Conservation (phyloP, 2,888 invertebrate genomes). For the Parelbella ahira region DNA sequence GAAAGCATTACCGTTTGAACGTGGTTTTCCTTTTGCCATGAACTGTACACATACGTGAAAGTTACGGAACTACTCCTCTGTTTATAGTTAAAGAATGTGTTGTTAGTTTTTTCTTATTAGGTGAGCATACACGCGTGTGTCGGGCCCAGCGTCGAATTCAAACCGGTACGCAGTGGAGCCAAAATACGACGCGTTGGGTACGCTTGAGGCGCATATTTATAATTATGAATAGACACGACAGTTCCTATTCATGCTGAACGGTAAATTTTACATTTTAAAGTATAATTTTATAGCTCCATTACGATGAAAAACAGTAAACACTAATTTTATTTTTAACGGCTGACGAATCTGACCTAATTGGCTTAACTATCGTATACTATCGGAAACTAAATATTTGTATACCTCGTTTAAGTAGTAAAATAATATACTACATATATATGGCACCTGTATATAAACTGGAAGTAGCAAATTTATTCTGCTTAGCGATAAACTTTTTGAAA, state of each 20-base stretch:
- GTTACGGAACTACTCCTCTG: conserved; percentile 14
- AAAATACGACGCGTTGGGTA: conserved; percentile 4
- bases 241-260: not conserved
- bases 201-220: not conserved
- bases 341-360: conserved; percentile 12
- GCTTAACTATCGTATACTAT: too few relatives aligned
- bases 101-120: conserved; percentile 26
- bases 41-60: conserved; percentile 28
- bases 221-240: not conserved
- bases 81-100: conserved; percentile 30
- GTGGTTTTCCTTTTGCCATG: too few relatives aligned
- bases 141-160: conserved; percentile 25
- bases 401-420: too few relatives aligned
- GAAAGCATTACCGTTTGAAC: too few relatives aligned
- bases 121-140: conserved; percentile 8
- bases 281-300: too few relatives aligned
- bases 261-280: too few relatives aligned
- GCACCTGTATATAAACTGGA: too few relatives aligned
- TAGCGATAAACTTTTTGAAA: too few relatives aligned
- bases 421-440: not conserved
- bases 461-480: too few relatives aligned
- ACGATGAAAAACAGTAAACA: not conserved
- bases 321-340: conserved; percentile 2
- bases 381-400: too few relatives aligned
- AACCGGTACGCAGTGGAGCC: conserved; percentile 26